These are phyloP conservation scores for Copsychus sechellarum DNA, from an alignment of 2,113 vertebrate species.

Conservation along the genomic window DNA sequence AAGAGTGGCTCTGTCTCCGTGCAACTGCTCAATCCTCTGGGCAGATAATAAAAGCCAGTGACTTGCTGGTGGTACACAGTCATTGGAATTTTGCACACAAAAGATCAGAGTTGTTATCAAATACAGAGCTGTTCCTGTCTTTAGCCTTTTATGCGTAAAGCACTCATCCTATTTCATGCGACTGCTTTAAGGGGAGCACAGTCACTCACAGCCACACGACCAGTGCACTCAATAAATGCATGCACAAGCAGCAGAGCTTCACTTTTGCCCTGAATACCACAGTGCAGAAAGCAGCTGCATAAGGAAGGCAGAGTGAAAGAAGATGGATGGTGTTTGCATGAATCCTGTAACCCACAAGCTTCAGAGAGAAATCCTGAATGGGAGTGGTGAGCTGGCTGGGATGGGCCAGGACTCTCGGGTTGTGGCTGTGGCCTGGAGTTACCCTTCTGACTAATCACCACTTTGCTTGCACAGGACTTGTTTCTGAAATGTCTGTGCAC, in stretches of 20 bases:
- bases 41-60: neutral
- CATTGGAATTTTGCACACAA: neutral
- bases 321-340: neutral
- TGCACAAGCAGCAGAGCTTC: neutral
- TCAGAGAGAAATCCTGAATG: neutral
- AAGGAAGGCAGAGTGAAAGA: neutral
- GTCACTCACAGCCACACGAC: neutral
- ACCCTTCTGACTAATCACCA: neutral
- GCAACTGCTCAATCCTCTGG: neutral
- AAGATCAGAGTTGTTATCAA: neutral
- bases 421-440: neutral
- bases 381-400: neutral
- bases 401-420: neutral
- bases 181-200: neutral
- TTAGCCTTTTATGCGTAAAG: neutral
- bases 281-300: neutral
- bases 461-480: neutral
- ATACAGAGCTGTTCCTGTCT: neutral
- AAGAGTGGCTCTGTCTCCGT: neutral
- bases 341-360: neutral
- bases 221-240: neutral
- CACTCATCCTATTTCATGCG: neutral
- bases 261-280: neutral
- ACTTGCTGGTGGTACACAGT: neutral
- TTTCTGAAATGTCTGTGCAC: neutral